Conservation (phyloP, 2,797 vertebrate genomes). For the Pseudochaenichthys georgianus region DNA sequence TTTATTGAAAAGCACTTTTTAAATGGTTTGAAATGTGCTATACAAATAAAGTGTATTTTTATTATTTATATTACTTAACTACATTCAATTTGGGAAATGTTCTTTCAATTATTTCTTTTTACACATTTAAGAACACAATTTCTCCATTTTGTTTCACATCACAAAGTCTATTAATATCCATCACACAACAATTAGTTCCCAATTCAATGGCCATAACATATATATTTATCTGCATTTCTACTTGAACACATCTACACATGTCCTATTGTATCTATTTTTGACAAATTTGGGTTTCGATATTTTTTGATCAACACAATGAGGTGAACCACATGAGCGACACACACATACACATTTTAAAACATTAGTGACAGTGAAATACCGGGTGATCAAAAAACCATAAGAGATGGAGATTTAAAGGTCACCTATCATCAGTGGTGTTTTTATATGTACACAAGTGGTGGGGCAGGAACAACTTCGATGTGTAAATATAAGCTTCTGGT, state of each 20-base stretch:
- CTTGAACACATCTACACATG: not conserved
- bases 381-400: too few relatives aligned
- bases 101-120: not conserved
- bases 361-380: too few relatives aligned
- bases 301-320: not conserved
- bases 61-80: not conserved
- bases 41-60: too few relatives aligned
- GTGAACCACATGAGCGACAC: not conserved
- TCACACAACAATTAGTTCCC: slow-evolving; percentile 2
- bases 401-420: too few relatives aligned
- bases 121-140: not conserved
- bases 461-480: too few relatives aligned
- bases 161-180: not conserved
- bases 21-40: too few relatives aligned
- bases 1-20: too few relatives aligned
- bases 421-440: too few relatives aligned
- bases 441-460: too few relatives aligned
- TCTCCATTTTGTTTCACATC: not conserved
- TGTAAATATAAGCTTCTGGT: too few relatives aligned
- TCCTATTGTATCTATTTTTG: not conserved
- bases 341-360: not conserved
- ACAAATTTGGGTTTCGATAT: not conserved
- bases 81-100: not conserved
- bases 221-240: not conserved
- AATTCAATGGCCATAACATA: not conserved